phyloP scores from a whole-genome alignment of 1,140 invertebrate species.

The Brachionus plicatilis region DNA sequence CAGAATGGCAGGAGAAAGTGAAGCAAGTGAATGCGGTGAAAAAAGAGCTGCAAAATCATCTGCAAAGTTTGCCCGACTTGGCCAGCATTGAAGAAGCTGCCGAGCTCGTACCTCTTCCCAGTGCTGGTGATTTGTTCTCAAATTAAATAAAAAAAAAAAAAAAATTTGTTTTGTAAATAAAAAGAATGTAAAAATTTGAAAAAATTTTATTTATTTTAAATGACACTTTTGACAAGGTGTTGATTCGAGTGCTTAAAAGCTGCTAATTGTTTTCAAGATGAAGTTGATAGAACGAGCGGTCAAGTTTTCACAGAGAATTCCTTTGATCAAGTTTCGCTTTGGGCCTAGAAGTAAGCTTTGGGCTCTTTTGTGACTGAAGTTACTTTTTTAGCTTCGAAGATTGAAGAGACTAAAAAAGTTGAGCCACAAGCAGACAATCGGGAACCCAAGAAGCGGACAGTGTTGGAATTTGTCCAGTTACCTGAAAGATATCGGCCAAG shows the following conservation, averaged over 20 bases:
- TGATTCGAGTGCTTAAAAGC: background rate
- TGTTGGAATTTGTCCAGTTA: slow-evolving; percentile 30
- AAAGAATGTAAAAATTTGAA: background rate
- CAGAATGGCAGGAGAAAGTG: slow-evolving; percentile 23
- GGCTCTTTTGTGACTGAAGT: background rate
- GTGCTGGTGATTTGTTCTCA: slow-evolving; percentile 80
- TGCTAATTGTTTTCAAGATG: background rate
- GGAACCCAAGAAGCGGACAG: background rate
- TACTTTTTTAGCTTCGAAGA: background rate
- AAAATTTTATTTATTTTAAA: background rate
- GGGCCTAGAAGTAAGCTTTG: background rate
- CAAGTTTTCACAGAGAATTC: background rate
- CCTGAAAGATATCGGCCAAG: slow-evolving; percentile 2
- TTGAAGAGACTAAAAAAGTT: background rate
- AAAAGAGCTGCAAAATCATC: slow-evolving; percentile 79
- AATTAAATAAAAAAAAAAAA: background rate
- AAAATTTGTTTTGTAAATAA: slow-evolving; percentile 15
- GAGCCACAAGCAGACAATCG: background rate
- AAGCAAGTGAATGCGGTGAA: slow-evolving; percentile 69
- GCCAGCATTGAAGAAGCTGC: slow-evolving; percentile 80
- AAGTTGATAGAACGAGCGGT: background rate
- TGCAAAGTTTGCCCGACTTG: slow-evolving; percentile 84
- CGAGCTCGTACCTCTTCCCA: slow-evolving; percentile 80
- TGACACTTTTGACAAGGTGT: background rate
- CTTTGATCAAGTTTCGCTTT: background rate